A percentile compares a stretch with the other conserved stretches of the same genome.
These are phyloP conservation scores for Nesospiza acunhae DNA, from an alignment of 2,113 vertebrate genomes.

Conservation along the genomic window DNA sequence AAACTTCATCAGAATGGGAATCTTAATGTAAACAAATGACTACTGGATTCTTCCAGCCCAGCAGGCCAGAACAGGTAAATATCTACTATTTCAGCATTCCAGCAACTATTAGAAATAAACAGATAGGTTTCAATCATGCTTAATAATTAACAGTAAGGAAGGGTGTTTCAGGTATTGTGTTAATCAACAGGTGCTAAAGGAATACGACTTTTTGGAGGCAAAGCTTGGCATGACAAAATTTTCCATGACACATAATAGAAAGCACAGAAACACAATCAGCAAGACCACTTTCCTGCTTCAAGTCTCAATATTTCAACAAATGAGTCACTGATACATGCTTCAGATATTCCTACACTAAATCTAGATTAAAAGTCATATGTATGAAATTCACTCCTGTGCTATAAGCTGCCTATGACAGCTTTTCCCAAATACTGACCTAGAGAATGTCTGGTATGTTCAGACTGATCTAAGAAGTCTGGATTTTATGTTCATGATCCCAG, in stretches of 20 bases:
- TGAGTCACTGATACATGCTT: conserved; percentile 21
- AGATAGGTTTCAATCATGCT: conserved; percentile 25
- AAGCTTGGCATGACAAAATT: neutral
- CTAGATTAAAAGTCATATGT: neutral
- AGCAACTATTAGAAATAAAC: conserved; percentile 28
- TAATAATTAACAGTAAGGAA: conserved; percentile 37
- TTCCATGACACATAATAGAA: conserved; percentile 45
- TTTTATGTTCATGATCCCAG: neutral
- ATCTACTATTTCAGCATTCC: conserved; percentile 29
- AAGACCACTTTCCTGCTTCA: conserved; percentile 1
- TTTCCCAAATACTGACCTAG: conserved; percentile 1
- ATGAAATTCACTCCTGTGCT: neutral
- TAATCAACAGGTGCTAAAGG: conserved; percentile 44
- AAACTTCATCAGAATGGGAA: neutral
- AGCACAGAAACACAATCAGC: neutral
- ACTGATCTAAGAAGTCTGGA: conserved; percentile 37
- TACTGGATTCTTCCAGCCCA: neutral
- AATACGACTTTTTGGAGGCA: neutral
- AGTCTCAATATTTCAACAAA: neutral
- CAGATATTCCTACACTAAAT: conserved; percentile 33
- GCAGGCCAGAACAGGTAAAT: conserved; percentile 52
- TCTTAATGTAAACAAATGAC: conserved; percentile 21
- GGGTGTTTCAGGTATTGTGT: neutral
- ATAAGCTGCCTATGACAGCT: neutral
- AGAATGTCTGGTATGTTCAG: conserved; percentile 44